Conservation (phyloP, 2,113 vertebrate species). For the Pimephales promelas region DNA sequence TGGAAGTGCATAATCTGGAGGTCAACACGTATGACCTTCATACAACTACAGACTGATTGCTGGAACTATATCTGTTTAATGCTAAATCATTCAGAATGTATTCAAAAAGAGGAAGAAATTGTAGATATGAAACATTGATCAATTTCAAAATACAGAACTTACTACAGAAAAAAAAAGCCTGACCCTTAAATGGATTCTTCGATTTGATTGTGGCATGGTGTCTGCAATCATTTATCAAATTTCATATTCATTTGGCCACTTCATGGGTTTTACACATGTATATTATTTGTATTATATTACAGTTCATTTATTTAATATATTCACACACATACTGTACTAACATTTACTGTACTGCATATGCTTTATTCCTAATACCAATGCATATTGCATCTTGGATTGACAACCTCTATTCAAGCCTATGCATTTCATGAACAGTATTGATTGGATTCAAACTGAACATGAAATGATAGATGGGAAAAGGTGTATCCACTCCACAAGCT, state of each 20-base stretch:
- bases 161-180: slow-evolving; percentile 61
- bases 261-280: neutral
- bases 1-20: slow-evolving; percentile 64
- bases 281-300: no score
- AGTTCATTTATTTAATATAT: no score
- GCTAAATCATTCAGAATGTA: slow-evolving; percentile 68
- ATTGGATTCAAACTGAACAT: slow-evolving; percentile 60
- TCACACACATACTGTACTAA: no score
- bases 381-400: neutral
- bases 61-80: slow-evolving; percentile 65
- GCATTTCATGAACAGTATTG: slow-evolving; percentile 63
- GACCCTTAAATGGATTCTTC: slow-evolving; percentile 68
- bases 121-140: slow-evolving; percentile 52
- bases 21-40: slow-evolving; percentile 68
- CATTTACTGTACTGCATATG: no score
- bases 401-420: slow-evolving; percentile 38
- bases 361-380: neutral
- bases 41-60: slow-evolving; percentile 67
- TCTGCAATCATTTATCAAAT: slow-evolving; percentile 63
- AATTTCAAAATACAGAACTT: slow-evolving; percentile 65
- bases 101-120: slow-evolving; percentile 55
- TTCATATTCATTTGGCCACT: slow-evolving; percentile 16
- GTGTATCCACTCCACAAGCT: slow-evolving; percentile 63
- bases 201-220: slow-evolving; percentile 65
- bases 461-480: slow-evolving; percentile 9